A percentile compares a stretch with the other conserved stretches of the same genome.
phyloP scores from a whole-genome alignment of 2,797 vertebrate species.

The Lophotriccus pileatus region DNA sequence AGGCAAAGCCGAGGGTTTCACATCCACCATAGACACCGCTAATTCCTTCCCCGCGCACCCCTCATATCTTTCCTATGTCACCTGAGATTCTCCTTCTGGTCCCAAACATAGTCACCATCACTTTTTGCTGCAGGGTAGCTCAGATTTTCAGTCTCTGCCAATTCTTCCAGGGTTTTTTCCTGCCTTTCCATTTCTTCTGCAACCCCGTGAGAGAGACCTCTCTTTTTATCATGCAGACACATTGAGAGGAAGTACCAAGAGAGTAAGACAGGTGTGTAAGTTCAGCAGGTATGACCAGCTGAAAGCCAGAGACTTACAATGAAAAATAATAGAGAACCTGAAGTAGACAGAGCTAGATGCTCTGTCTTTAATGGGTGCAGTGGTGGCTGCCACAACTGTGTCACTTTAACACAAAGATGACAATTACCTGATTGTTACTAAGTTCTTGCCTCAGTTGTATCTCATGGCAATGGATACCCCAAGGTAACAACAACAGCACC shows the following conservation, averaged over 20 bases:
- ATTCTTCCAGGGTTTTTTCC: neutral
- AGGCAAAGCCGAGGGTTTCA: neutral
- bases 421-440: neutral
- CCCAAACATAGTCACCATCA: neutral
- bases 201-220: neutral
- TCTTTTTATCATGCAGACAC: neutral
- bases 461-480: neutral
- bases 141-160: neutral
- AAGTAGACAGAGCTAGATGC: neutral
- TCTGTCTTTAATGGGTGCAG: neutral
- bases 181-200: neutral
- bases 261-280: neutral
- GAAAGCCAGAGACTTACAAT: neutral
- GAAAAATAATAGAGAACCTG: neutral
- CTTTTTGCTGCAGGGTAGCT: neutral
- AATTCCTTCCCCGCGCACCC: rapidly evolving
- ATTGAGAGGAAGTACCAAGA: neutral
- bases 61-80: neutral
- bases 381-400: neutral
- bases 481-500: rapidly evolving
- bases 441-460: neutral
- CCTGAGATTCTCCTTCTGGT: neutral
- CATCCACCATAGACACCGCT: neutral
- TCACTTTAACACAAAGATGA: neutral
- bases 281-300: neutral